Evolutionary conservation across 2,888 invertebrate genomes (phyloP).

Genomic region (Sepioteuthis lessoniana): DNA sequence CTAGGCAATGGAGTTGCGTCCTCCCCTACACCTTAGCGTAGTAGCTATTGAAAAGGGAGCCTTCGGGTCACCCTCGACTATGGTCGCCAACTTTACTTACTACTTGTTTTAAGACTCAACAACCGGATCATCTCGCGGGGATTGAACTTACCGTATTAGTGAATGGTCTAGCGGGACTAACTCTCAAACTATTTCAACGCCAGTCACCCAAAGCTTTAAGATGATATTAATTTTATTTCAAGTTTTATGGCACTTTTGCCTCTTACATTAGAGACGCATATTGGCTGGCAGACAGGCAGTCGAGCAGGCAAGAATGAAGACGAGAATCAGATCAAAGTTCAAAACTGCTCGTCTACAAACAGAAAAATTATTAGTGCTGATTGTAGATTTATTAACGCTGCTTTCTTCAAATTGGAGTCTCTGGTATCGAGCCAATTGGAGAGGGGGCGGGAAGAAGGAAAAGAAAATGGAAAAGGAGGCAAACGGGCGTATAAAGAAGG

Average conservation of each 20-base stretch:
- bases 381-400: neutral
- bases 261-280: neutral
- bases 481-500: neutral
- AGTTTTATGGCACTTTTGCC: neutral
- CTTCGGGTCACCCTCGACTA: no score
- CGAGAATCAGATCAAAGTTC: neutral
- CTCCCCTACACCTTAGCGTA: no score
- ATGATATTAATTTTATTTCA: neutral
- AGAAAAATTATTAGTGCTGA: slow-evolving; percentile 33
- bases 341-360: slow-evolving; percentile 10
- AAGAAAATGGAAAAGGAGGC: neutral
- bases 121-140: no score
- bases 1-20: no score
- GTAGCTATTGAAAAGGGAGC: no score
- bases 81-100: no score
- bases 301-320: neutral
- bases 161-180: neutral
- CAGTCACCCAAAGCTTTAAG: neutral
- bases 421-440: neutral
- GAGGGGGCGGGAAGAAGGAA: neutral
- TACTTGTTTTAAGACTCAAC: no score
- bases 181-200: neutral
- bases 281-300: neutral
- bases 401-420: neutral
- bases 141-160: no score